phyloP scores from a whole-genome alignment of 2,888 invertebrate species.

The Rhaphigaster nebulosa region DNA sequence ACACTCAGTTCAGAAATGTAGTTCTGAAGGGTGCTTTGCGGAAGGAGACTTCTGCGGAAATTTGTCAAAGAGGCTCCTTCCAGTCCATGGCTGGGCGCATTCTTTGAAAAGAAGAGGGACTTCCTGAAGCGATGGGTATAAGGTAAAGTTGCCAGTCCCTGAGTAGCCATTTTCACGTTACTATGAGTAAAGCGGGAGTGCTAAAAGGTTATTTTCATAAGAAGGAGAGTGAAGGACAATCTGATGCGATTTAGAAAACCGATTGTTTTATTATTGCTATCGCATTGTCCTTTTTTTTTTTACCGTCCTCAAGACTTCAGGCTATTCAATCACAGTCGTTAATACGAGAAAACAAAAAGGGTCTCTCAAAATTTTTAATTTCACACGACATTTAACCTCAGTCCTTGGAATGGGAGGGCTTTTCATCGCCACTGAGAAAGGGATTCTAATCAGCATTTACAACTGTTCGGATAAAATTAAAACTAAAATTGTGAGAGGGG shows the following conservation, averaged over 20 bases:
- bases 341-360: background rate
- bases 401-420: background rate
- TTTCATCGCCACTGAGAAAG: background rate
- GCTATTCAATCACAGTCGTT: background rate
- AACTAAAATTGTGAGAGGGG: conserved; percentile 34
- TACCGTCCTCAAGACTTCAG: background rate
- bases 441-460: conserved; percentile 46
- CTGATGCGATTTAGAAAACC: background rate
- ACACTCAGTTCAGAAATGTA: background rate
- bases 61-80: background rate
- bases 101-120: background rate
- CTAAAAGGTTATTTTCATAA: background rate
- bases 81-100: background rate
- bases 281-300: background rate
- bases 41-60: background rate
- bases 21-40: background rate
- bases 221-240: background rate
- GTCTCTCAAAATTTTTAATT: background rate
- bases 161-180: background rate
- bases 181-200: background rate
- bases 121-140: background rate
- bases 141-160: background rate
- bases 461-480: conserved; percentile 42
- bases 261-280: background rate
- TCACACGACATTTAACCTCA: conserved; percentile 23